These are phyloP conservation scores for Scyliorhinus canicula DNA, from an alignment of 2,797 vertebrate species.

Conservation along the genomic window DNA sequence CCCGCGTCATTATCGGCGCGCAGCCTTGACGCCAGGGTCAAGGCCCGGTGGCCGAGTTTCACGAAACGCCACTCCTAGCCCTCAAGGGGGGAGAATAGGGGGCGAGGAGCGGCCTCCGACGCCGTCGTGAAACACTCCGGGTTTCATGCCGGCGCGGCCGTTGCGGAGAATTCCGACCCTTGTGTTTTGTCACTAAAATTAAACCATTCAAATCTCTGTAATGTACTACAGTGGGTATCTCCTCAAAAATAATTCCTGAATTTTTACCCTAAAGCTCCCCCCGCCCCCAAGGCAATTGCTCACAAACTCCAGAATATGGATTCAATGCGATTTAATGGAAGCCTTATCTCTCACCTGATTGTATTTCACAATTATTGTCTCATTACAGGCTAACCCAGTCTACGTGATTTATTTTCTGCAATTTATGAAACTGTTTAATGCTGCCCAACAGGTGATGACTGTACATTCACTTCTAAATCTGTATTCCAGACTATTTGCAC, in stretches of 20 bases:
- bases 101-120: too few species aligned
- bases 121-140: too few species aligned
- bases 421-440: background rate
- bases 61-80: too few species aligned
- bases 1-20: too few species aligned
- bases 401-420: background rate
- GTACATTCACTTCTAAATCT: background rate
- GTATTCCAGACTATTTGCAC: constrained; percentile 53
- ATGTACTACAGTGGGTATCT: background rate
- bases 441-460: background rate
- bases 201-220: background rate
- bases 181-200: background rate
- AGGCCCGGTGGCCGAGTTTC: too few species aligned
- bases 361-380: background rate
- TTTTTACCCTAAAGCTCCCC: background rate
- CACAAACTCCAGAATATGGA: background rate
- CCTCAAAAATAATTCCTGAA: background rate
- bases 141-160: too few species aligned
- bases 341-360: background rate
- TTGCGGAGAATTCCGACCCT: background rate
- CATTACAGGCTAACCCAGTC: background rate
- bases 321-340: background rate
- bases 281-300: background rate
- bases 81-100: too few species aligned
- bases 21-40: too few species aligned